Evolutionary conservation across 1,140 invertebrate genomes (phyloP).

Genomic region (Tribolium castaneum): DNA sequence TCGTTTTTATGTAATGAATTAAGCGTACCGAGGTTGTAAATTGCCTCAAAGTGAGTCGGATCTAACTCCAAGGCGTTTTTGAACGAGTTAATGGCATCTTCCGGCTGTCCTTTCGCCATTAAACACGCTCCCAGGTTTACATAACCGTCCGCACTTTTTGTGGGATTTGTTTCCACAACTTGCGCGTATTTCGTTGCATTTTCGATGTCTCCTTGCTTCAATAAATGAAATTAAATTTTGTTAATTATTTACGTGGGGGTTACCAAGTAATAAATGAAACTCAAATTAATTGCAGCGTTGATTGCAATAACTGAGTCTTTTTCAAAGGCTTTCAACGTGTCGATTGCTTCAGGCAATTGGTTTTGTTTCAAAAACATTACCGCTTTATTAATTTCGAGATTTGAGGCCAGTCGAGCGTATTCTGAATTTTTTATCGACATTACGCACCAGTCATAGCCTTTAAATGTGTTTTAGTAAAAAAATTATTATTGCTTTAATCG

Average conservation of each 20-base stretch:
- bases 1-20: not conserved
- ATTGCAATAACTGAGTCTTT: constrained; percentile 86
- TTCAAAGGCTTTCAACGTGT: constrained; percentile 90
- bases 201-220: constrained; percentile 84
- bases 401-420: constrained; percentile 83
- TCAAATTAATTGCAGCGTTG: constrained; percentile 89
- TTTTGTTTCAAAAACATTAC: constrained; percentile 89
- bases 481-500: not conserved
- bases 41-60: constrained; percentile 86
- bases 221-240: constrained; percentile 29
- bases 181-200: constrained; percentile 86
- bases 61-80: constrained; percentile 84
- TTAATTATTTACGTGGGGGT: constrained; percentile 53
- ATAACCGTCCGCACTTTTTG: constrained; percentile 72
- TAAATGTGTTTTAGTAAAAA: constrained; percentile 35
- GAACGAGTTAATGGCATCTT: constrained; percentile 82
- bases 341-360: constrained; percentile 84
- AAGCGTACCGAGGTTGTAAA: constrained; percentile 86
- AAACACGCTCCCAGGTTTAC: constrained; percentile 92
- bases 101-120: constrained; percentile 77
- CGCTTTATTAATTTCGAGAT: constrained; percentile 94
- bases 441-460: constrained; percentile 80
- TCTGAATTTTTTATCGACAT: constrained; percentile 83
- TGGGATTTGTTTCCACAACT: constrained; percentile 74
- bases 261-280: constrained; percentile 90